Evolutionary conservation across 2,113 vertebrate species (phyloP).

Genomic region (Seriola aureovittata): DNA sequence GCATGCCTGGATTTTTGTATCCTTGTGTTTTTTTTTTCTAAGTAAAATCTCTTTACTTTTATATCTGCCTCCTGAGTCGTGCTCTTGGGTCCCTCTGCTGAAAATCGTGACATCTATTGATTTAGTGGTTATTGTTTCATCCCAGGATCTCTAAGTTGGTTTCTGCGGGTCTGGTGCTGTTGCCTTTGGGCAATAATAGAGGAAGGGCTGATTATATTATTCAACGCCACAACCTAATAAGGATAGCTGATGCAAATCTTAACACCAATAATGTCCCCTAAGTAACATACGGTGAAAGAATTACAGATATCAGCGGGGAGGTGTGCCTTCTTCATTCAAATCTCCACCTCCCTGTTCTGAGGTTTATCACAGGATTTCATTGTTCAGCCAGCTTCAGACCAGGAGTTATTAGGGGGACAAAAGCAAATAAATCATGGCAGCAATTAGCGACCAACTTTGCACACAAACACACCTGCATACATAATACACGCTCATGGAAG

Average conservation of each 20-base stretch:
- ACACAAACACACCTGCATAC: constrained; percentile 2
- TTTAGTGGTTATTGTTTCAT: constrained; percentile 43
- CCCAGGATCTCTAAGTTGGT: constrained; percentile 36
- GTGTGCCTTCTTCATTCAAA: constrained; percentile 21
- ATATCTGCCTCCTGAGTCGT: too few relatives aligned
- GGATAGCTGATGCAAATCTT: constrained; percentile 59
- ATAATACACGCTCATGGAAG: background rate
- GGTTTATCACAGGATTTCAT: constrained; percentile 35
- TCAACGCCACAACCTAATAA: constrained; percentile 48
- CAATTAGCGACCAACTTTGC: constrained; percentile 45
- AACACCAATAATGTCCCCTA: constrained; percentile 35
- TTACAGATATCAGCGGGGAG: constrained; percentile 23
- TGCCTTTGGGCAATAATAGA: constrained; percentile 22
- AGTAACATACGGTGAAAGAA: constrained; percentile 32
- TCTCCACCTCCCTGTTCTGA: background rate
- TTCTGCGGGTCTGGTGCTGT: constrained; percentile 7
- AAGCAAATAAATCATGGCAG: constrained; percentile 49
- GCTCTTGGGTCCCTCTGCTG: too few relatives aligned
- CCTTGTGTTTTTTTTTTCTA: too few relatives aligned
- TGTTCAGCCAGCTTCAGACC: constrained; percentile 11
- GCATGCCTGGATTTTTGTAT: too few relatives aligned
- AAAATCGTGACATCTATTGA: constrained; percentile 25
- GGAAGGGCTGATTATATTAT: constrained; percentile 50
- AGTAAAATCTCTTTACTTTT: too few relatives aligned
- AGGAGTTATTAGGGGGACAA: constrained; percentile 31